phyloP scores from a whole-genome alignment of 2,113 vertebrate species.

The Podilymbus podiceps region DNA sequence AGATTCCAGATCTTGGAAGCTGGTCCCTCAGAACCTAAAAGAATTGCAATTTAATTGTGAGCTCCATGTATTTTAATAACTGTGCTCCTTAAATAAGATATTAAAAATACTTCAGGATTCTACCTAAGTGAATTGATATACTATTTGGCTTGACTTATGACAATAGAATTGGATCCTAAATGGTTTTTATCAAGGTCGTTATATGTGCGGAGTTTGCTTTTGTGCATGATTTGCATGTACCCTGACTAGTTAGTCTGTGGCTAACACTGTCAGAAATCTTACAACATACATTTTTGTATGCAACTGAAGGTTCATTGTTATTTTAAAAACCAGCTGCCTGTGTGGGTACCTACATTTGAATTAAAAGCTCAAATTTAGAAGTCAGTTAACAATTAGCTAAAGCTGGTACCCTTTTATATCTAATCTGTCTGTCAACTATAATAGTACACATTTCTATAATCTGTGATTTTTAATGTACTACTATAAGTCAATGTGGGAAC shows the following conservation, averaged over 20 bases:
- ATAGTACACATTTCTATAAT: not conserved
- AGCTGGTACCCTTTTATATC: not conserved
- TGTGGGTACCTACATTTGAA: not conserved
- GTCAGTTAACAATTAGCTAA: not conserved
- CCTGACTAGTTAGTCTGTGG: not conserved
- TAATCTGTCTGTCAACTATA: not conserved
- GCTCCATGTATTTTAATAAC: not conserved
- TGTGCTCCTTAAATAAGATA: not conserved
- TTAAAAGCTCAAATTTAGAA: not conserved
- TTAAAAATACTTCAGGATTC: not conserved
- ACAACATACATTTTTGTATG: not conserved
- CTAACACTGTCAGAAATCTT: not conserved
- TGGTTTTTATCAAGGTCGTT: not conserved
- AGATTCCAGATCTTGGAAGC: not conserved
- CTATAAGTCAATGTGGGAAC: not conserved
- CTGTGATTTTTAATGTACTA: not conserved
- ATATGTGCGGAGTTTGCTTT: not conserved
- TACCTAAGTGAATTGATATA: not conserved
- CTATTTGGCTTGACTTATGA: not conserved
- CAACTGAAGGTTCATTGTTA: not conserved
- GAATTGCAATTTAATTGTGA: not conserved
- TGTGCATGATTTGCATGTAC: not conserved
- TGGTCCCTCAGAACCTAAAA: not conserved
- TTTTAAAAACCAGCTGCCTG: not conserved
- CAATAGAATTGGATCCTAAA: not conserved